These are phyloP conservation scores for Zeugodacus cucurbitae DNA, from an alignment of 1,140 invertebrate genomes.

Conservation along the genomic window DNA sequence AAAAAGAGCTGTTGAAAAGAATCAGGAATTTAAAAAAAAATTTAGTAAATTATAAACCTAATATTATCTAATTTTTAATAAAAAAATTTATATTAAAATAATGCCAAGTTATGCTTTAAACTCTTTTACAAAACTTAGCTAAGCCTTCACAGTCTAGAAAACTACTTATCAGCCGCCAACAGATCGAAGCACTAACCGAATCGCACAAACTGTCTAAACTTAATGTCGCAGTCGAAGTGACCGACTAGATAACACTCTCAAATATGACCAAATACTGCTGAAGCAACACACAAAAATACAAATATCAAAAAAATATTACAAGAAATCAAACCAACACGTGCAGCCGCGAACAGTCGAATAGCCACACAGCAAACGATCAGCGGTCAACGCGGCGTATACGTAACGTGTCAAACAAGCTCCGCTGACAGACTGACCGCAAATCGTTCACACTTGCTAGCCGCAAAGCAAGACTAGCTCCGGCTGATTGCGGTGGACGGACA, in stretches of 20 bases:
- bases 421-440: constrained; percentile 35
- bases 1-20: background rate
- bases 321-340: background rate
- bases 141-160: background rate
- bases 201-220: constrained; percentile 1
- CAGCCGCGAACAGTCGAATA: background rate
- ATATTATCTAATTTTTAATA: too few species aligned
- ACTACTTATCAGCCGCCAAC: background rate
- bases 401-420: constrained; percentile 12
- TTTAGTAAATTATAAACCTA: background rate
- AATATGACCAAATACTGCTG: background rate
- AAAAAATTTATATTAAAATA: too few species aligned
- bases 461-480: background rate
- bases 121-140: background rate
- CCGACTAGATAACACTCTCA: background rate
- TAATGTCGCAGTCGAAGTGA: background rate
- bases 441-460: constrained; percentile 8
- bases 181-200: background rate
- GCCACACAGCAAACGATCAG: background rate
- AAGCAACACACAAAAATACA: background rate
- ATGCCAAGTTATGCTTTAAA: background rate
- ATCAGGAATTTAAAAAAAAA: background rate
- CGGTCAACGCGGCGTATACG: constrained; percentile 10
- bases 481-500: background rate
- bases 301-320: background rate